Conservation (phyloP, 1,140 invertebrate genomes). For the Bicyclus anynana region DNA sequence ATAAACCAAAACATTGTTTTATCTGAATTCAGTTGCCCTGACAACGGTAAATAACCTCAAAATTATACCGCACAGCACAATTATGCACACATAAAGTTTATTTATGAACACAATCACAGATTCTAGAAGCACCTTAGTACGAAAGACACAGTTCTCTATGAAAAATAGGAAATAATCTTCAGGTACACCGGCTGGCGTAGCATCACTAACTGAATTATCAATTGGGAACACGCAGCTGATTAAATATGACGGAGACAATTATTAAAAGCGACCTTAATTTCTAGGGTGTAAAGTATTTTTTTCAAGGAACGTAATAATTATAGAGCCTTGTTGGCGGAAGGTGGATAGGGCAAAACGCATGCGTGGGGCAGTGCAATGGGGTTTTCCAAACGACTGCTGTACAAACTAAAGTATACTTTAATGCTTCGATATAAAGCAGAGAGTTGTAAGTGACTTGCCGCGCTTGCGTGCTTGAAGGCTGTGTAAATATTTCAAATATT, state of each 20-base stretch:
- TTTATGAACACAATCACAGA: conserved; percentile 8
- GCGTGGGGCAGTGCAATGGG: conserved; percentile 25
- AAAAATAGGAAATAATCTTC: conserved; percentile 28
- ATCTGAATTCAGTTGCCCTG: conserved; percentile 27
- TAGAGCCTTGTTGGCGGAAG: conserved; percentile 17
- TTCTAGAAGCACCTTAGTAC: conserved; percentile 5
- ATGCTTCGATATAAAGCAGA: neutral
- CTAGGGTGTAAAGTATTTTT: neutral
- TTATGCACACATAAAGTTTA: neutral
- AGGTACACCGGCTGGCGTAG: conserved; percentile 48
- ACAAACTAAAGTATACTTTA: neutral
- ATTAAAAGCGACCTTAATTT: conserved; percentile 42
- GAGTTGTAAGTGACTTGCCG: neutral
- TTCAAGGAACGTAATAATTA: conserved; percentile 1
- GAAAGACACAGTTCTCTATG: conserved; percentile 2
- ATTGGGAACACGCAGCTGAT: conserved; percentile 68
- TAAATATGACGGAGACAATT: conserved; percentile 51
- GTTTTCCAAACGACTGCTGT: neutral
- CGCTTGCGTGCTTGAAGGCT: conserved; percentile 22
- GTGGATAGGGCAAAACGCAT: conserved; percentile 24
- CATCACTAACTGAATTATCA: conserved; percentile 69
- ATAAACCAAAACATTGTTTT: conserved; percentile 10
- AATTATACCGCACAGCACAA: conserved; percentile 8
- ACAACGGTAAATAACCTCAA: conserved; percentile 33
- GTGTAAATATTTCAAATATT: conserved; percentile 10